phyloP scores from a whole-genome alignment of 30 jellyfish, hydroid and myxozoan species.

The Turritopsis dohrnii region DNA sequence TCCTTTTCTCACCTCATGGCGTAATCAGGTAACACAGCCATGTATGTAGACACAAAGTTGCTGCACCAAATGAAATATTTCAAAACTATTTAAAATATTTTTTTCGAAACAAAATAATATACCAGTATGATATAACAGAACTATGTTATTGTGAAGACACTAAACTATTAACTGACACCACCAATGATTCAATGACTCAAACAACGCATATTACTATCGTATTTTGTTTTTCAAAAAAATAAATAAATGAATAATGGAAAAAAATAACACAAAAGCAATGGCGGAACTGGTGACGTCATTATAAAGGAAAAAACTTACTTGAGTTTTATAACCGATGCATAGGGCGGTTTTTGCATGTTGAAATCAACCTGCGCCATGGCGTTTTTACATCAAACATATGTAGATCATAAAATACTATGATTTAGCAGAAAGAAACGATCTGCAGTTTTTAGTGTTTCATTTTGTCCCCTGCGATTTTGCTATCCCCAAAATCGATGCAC shows the following conservation, averaged over 20 bases:
- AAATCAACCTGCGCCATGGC: background rate
- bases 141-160: background rate
- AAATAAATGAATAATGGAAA: background rate
- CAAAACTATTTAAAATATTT: background rate
- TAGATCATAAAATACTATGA: too few relatives aligned
- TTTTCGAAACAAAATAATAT: too few relatives aligned
- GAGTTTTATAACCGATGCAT: constrained; percentile 2
- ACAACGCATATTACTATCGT: background rate
- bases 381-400: background rate
- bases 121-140: background rate
- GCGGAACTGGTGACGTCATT: background rate
- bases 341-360: constrained; percentile 16
- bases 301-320: background rate
- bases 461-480: background rate
- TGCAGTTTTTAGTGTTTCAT: background rate
- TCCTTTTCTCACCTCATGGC: background rate
- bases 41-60: background rate
- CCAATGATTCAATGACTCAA: background rate
- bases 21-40: background rate
- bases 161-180: background rate
- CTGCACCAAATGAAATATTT: background rate
- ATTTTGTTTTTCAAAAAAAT: background rate
- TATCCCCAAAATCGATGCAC: background rate
- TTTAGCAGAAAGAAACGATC: too few relatives aligned
- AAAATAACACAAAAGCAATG: background rate